Base-by-base conservation (phyloP, 2,797 vertebrate species). In the Enteromius treurensis region DNA sequence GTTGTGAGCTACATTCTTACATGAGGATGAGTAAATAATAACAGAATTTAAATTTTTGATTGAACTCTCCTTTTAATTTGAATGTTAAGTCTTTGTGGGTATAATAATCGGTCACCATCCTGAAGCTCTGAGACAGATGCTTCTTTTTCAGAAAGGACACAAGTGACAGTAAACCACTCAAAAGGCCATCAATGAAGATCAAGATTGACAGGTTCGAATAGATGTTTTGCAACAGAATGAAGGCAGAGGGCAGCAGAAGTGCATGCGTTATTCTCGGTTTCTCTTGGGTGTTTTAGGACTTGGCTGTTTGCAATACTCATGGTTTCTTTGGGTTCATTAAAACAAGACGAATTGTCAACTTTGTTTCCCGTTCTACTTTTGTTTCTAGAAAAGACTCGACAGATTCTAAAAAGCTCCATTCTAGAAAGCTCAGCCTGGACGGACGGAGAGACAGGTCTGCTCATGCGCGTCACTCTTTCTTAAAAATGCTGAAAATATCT, bases 381-480 rank as follows among this genome's bases (percentile, higher is more conserved):
- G 81, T 89, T 85, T 90, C 84, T 90, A 95, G 94, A 90, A 94
- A 90, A 86, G 90, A 94, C 83, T 94, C 92, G 1, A 88, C 90
- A n/a, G 93, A 93, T 82, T 88, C 86, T 74, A 93, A 91, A 89
- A 77, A 85, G 1, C 84, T 62, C 64, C 51, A 62, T 81, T 55
- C 32, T 32, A 90, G 91, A 85, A 88, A 86, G 32, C 58, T n/a
- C 5, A 87, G 80, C 86, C 76, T 75, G 81, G 94, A 94, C 29
- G 87, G 89, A 79, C 93, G 92, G 89, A 95, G 92, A 88, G 94
- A 94, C 88, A 94, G 94, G 94, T 95, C 53, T 92, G 92, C 80
- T 81, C 29, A 42, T n/a, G 53, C 34, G 53, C 34, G 42, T 37
- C 15, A 17, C 13, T 60, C 19, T 4, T 71, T 2, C 81, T 11